phyloP scores from a whole-genome alignment of 2,888 invertebrate species.

The Athripsodes cinereus region DNA sequence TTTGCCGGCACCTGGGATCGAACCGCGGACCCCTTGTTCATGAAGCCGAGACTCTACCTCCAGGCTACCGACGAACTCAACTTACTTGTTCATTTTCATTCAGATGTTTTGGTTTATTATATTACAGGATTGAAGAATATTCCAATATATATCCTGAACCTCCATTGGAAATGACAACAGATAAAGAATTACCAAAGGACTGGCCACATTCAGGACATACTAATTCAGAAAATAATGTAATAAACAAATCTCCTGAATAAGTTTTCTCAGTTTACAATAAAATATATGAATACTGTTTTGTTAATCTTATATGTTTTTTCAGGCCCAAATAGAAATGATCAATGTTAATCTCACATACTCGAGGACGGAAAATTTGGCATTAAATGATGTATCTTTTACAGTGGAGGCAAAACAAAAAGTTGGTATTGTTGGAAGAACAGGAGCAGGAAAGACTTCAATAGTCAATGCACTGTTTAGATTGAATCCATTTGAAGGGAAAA shows the following conservation, averaged over 20 bases:
- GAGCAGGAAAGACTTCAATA: constrained; percentile 65
- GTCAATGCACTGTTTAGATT: constrained; percentile 62
- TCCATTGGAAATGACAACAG: constrained; percentile 37
- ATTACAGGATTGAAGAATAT: constrained; percentile 59
- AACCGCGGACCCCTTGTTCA: no score
- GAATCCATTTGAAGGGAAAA: constrained; percentile 58
- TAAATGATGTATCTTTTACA: constrained; percentile 47
- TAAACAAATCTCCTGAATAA: no score
- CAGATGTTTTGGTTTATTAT: constrained; percentile 5
- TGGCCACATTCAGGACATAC: constrained; percentile 49
- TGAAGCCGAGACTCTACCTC: no score
- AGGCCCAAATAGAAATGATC: constrained; percentile 40
- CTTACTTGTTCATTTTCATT: no score
- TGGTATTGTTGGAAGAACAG: constrained; percentile 62
- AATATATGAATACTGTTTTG: no score
- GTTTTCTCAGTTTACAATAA: no score
- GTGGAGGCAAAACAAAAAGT: constrained; percentile 53
- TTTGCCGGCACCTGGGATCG: no score
- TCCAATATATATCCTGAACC: constrained; percentile 50
- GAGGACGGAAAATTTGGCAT: constrained; percentile 45
- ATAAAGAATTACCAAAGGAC: constrained; percentile 38
- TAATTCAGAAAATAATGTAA: no score
- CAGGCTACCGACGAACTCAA: no score
- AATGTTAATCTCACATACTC: constrained; percentile 51
- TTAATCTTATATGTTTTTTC: no score